A percentile compares a stretch with the other conserved stretches of the same genome.
These are phyloP conservation scores for Penaeus japonicus DNA, from an alignment of 1,140 invertebrate species.

Conservation along the genomic window DNA sequence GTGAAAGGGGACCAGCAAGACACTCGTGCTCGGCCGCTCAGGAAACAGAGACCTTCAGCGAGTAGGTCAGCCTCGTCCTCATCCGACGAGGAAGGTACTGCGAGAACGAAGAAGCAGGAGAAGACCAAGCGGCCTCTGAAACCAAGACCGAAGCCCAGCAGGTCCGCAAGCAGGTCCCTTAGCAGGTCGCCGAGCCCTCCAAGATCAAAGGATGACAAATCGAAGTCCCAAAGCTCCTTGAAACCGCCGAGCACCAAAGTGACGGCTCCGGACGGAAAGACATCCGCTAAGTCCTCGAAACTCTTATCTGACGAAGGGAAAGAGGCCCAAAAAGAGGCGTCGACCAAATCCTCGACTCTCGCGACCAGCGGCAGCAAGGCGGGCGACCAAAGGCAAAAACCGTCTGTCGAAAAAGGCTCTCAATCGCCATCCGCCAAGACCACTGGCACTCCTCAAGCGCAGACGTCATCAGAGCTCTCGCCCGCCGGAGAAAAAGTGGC, in stretches of 20 bases:
- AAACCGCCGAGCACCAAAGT: background rate
- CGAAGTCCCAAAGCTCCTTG: background rate
- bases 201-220: background rate
- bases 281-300: background rate
- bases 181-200: background rate
- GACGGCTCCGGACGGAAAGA: background rate
- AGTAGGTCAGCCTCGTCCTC: slow-evolving; percentile 23
- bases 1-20: background rate
- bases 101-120: slow-evolving; percentile 21
- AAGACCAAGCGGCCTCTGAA: slow-evolving; percentile 20
- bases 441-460: too few relatives aligned
- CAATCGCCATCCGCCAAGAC: too few relatives aligned
- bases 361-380: background rate
- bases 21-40: background rate
- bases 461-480: too few relatives aligned
- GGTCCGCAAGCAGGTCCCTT: background rate
- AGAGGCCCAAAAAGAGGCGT: background rate
- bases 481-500: background rate
- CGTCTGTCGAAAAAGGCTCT: too few relatives aligned
- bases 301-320: background rate
- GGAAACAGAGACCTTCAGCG: background rate
- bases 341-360: background rate
- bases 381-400: background rate
- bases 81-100: slow-evolving; percentile 1
- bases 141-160: background rate